Evolutionary conservation across 2,113 vertebrate species (phyloP), one percentile per base, ranked within the genome.

Genomic region (Willisornis vidua): DNA sequence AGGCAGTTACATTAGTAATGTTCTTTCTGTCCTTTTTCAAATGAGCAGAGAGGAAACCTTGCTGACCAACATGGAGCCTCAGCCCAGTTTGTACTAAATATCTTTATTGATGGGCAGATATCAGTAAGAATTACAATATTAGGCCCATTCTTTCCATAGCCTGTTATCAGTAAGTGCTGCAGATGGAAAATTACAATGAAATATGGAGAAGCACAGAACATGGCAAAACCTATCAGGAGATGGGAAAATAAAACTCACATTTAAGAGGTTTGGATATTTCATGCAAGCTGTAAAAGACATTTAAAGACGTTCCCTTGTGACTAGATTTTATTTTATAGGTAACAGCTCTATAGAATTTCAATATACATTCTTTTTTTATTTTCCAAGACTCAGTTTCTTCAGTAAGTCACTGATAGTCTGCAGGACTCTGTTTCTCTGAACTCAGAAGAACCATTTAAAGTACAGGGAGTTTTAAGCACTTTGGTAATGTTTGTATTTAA

Each of bases 231-330:
- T 93, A 77, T 87, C 74, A 89, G 51, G 58, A 91, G 62, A 91
- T 18, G 2, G 54, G 79, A 86, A 80, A 66, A 93, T 92, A 78
- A 95, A 93, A 70, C 37, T 43, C 49, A 46, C 6, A 24, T 94
- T 95, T 97, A 70, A 83, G 85, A 71, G 16, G n/a, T 83, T 58
- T 91, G 83, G 67, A 33, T 84, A 77, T 96, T 97, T 96, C 68
- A 93, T 80, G 26, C 52, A 79, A 91, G 85, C 91, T 88, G 65
- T 3, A 26, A 90, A 85, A 95, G 73, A 91, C 90, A 82, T 95
- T 94, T 90, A 87, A 90, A 93, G 80, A 46, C 73, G n/a, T 41
- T 95, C 95, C 92, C 92, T 37, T 79, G 89, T 93, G 95, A 49
- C 74, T 83, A 89, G 61, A 19, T 87, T 75, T 54, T 68, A 84